These are phyloP conservation scores for Littorina saxatilis DNA, from an alignment of 1,140 invertebrate genomes.

Conservation along the genomic window DNA sequence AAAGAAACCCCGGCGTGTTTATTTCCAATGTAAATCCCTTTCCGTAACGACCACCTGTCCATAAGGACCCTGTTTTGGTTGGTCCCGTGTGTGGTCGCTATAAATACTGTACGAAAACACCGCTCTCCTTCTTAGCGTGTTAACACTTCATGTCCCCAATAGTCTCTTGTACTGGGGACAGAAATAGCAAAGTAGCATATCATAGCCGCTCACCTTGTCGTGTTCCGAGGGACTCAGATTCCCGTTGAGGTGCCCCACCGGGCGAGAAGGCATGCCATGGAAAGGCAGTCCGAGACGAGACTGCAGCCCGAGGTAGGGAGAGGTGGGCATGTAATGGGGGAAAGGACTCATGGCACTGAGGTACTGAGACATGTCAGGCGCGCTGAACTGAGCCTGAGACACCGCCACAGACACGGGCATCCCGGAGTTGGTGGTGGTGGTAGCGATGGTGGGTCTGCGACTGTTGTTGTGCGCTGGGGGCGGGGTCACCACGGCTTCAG, in stretches of 20 bases:
- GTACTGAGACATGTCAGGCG: conserved; percentile 45
- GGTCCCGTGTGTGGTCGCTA: no score
- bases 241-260: conserved; percentile 57
- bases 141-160: no score
- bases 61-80: no score
- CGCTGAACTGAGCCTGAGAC: conserved; percentile 12
- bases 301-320: conserved; percentile 60
- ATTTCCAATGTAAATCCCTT: no score
- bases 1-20: no score
- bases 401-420: conserved; percentile 32
- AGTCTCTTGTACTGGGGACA: no score
- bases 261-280: conserved; percentile 50
- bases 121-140: no score
- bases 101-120: no score
- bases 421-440: not conserved
- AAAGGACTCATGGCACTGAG: conserved; percentile 54
- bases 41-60: no score
- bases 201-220: conserved; percentile 68
- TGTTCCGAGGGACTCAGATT: conserved; percentile 54
- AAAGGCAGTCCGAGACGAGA: conserved; percentile 60
- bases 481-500: conserved; percentile 54
- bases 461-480: conserved; percentile 66
- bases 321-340: conserved; percentile 62
- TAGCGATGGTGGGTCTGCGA: conserved; percentile 9
- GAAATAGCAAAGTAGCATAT: no score